Conservation (phyloP, 2,888 invertebrate genomes). For the Drepanosiphum platanoidis region DNA sequence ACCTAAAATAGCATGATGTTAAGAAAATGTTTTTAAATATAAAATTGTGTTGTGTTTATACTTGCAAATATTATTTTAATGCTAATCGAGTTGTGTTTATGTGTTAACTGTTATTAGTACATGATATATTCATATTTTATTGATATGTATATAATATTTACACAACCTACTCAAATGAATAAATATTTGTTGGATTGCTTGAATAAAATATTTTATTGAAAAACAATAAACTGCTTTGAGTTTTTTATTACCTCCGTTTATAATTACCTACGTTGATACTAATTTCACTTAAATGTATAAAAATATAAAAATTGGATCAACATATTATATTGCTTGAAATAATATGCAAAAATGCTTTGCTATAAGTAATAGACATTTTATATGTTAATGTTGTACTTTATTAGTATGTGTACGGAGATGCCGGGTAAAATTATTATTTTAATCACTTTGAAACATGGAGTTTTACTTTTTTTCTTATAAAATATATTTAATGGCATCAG, state of each 20-base stretch:
- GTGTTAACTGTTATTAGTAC: neutral
- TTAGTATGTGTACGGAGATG: too few species aligned
- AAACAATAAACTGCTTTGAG: neutral
- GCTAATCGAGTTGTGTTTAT: neutral
- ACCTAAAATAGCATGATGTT: neutral
- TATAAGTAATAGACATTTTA: too few species aligned
- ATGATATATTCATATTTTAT: neutral
- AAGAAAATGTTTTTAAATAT: neutral
- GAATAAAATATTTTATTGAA: constrained; percentile 24
- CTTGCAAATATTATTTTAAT: neutral
- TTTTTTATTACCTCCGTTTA: neutral
- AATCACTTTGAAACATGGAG: too few species aligned
- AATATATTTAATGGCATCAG: too few species aligned
- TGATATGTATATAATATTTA: neutral
- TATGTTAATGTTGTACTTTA: too few species aligned
- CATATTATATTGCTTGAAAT: too few species aligned
- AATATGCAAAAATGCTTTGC: too few species aligned
- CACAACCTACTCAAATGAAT: neutral
- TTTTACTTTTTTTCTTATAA: too few species aligned
- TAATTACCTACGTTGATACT: too few species aligned
- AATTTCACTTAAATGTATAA: too few species aligned
- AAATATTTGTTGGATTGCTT: constrained; percentile 8
- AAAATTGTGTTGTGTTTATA: neutral
- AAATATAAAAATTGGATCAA: too few species aligned
- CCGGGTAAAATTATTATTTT: too few species aligned